Base-by-base conservation (phyloP, 2,888 invertebrate species). In the Pheosia gnoma region DNA sequence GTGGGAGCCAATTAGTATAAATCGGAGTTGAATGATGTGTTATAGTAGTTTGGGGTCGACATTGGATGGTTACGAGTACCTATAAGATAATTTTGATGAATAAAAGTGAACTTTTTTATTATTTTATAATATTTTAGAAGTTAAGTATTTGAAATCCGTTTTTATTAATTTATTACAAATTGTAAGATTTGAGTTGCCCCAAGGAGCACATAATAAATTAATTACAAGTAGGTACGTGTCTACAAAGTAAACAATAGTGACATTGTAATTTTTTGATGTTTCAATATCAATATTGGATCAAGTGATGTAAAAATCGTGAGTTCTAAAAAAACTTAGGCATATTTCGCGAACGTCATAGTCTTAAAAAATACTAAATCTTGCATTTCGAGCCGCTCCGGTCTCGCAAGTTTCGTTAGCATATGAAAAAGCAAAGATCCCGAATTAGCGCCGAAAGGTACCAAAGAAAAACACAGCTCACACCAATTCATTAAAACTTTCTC, bases 401-500 rank as follows among this genome's bases (percentile, higher is more conserved):
- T 66, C 60, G 54, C 67, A 75, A 74, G 72, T 74, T 72, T 61
- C 70, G 65, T 55, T 64, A 47, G 10, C 65, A 64, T 71, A 79
- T 71, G 75, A 79, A 78, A 76, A 75, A 70, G 75, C 78, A 78
- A 69, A 65, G 72, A 68, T 61, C 71, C 71, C 74, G 59, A 74
- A 78, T 77, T 72, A 75, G 69, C 72, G 68, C 72, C 72, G 70
- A 76, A 80, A 82, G 65, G 77, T 67, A 75, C 61, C 70, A 77
- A 75, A 77, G 70, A 77, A 75, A 77, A 77, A 77, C 76, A 77
- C 75, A 72, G 71, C 74, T 75, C 74, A 76, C 72, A 81, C 79
- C 85, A 83, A 88, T 89, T 90, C 88, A 90, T 90, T 90, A 89
- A 90, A 90, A 90, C 78, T 90, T 90, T 81, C 72, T 68, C 78